Percentiles rank a stretch among this genome's conserved stretches.
Conservation (phyloP, 2,797 vertebrate genomes). For the Chloroceryle inda region DNA sequence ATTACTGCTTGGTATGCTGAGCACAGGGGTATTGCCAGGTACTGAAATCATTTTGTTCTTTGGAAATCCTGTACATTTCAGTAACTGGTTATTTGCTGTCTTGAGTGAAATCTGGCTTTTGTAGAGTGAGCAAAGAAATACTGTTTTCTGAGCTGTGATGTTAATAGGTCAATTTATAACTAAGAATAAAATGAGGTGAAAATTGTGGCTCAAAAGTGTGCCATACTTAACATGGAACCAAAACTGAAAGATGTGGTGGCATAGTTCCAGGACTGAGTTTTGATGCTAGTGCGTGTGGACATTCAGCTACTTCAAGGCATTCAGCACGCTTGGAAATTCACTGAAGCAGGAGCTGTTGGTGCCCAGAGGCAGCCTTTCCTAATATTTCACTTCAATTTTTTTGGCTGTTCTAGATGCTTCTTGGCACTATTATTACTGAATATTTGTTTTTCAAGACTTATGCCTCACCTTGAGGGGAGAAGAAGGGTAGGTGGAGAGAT, state of each 20-base stretch:
- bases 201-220: not conserved
- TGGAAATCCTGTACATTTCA: not conserved
- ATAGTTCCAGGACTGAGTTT: not conserved
- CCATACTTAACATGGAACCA: not conserved
- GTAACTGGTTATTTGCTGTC: not conserved
- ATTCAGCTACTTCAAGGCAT: not conserved
- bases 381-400: not conserved
- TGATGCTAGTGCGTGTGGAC: not conserved
- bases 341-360: not conserved
- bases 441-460: not conserved
- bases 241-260: not conserved
- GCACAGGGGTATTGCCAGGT: slow-evolving; percentile 95
- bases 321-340: not conserved
- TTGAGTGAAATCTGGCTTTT: not conserved
- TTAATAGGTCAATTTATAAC: not conserved
- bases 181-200: not conserved
- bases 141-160: not conserved
- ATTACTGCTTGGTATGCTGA: slow-evolving; percentile 95
- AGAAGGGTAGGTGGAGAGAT: not conserved
- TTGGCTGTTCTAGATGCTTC: not conserved
- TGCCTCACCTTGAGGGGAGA: not conserved
- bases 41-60: not conserved
- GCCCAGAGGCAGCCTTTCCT: not conserved
- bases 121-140: not conserved
- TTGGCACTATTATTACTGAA: not conserved